Conservation (phyloP, 1,140 invertebrate genomes). For the Elymnias hypermnestra region DNA sequence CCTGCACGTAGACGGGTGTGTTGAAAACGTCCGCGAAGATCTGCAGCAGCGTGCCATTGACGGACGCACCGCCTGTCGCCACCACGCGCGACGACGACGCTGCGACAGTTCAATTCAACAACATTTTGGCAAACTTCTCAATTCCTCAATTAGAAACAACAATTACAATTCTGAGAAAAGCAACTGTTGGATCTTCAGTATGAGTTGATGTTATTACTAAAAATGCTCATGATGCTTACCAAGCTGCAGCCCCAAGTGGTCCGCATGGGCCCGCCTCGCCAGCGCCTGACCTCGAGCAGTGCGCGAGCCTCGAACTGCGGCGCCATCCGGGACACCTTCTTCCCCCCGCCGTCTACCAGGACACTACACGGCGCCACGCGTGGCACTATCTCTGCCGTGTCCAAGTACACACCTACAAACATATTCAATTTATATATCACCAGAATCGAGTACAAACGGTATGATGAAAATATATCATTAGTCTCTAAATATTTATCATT, state of each 20-base stretch:
- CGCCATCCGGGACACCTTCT: constrained; percentile 56
- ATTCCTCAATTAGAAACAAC: too few relatives aligned
- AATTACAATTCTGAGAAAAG: too few relatives aligned
- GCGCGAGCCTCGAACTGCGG: constrained; percentile 92
- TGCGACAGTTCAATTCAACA: too few relatives aligned
- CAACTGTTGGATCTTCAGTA: too few relatives aligned
- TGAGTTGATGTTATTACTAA: too few relatives aligned
- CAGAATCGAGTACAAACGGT: too few relatives aligned
- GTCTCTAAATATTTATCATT: too few relatives aligned
- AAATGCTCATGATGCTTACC: constrained; percentile 77
- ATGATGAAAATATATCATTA: too few relatives aligned
- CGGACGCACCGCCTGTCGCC: constrained; percentile 94
- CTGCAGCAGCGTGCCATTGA: constrained; percentile 89
- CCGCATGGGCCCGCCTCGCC: constrained; percentile 86
- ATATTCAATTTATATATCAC: too few relatives aligned
- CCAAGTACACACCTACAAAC: constrained; percentile 89
- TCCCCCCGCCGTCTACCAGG: constrained; percentile 77
- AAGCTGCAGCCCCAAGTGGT: constrained; percentile 88
- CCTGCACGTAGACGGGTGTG: constrained; percentile 89
- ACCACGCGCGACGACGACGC: constrained; percentile 78
- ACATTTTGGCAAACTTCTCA: too few relatives aligned
- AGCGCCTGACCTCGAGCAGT: constrained; percentile 94
- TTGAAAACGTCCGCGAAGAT: constrained; percentile 95
- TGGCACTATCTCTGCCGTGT: constrained; percentile 90
- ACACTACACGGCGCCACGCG: constrained; percentile 72